Percentiles rank a stretch among this genome's conserved stretches.
These are phyloP conservation scores for Vidua macroura DNA, from an alignment of 2,113 vertebrate species.

Conservation along the genomic window DNA sequence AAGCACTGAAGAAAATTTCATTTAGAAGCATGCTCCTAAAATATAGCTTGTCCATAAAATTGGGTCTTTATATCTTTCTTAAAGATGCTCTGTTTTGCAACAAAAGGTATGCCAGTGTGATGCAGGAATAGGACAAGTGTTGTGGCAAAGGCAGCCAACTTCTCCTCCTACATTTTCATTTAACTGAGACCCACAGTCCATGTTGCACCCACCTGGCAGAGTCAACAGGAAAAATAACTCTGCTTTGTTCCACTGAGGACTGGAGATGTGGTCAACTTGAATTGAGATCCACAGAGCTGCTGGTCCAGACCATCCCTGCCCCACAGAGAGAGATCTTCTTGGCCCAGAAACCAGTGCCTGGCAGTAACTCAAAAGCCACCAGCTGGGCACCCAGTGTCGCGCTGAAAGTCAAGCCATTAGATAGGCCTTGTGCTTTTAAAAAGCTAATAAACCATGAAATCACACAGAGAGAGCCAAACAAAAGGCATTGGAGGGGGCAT, in stretches of 20 bases:
- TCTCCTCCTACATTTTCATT: not conserved
- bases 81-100: not conserved
- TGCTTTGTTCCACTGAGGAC: not conserved
- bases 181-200: not conserved
- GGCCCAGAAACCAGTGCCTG: not conserved
- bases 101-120: not conserved
- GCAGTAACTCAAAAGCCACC: not conserved
- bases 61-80: not conserved
- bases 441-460: not conserved
- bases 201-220: not conserved
- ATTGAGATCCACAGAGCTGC: not conserved
- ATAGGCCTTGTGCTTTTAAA: not conserved
- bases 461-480: not conserved
- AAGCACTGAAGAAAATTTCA: not conserved
- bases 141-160: not conserved
- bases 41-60: not conserved
- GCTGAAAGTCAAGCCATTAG: not conserved
- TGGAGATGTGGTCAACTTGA: not conserved
- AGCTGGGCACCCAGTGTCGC: not conserved
- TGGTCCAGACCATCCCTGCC: not conserved
- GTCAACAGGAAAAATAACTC: not conserved
- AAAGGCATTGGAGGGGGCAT: not conserved
- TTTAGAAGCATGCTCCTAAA: not conserved
- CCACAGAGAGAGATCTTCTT: not conserved
- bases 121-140: not conserved